Base-by-base conservation (phyloP, 2,888 invertebrate genomes). In the Azorinus chamasolen region DNA sequence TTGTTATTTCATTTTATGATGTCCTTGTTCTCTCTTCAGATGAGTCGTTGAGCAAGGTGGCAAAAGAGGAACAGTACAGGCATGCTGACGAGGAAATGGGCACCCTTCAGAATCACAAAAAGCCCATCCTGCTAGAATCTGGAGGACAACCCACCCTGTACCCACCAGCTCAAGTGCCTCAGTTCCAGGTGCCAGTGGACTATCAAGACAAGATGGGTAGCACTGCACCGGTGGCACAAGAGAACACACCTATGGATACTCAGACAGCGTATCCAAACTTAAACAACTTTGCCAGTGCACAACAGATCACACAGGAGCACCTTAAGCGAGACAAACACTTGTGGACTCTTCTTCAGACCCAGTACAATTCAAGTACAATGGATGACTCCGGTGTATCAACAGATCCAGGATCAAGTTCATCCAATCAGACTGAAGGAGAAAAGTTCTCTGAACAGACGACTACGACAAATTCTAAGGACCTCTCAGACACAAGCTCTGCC, bases 251-350 rank as follows among this genome's bases (percentile, higher is more conserved):
- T 14, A 24, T 50, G 20, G 32, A 32, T 4, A 32, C 32, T 4
- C 32, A 32, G 32, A 32, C 32, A 32, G 10, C 32, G 32, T 32
- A 6, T 10, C 4, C 32, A 4, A 32, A 32, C 32, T 6, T 32
- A 10, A 32, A 32, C 32, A 32, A 32, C 32, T 32, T 32, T 32
- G 32, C 32, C 4, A 32, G 32, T 32, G 75, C 79, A 18, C 79
- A 79, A 57, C 74, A 74, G 50, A 79, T 79, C 22, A 74, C 79
- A n/a, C 74, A 79, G 25, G 79, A 79, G 45, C 79, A 79, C 71
- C 54, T 79, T 45, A 75, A 70, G 48, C 53, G 72, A 46, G 82
- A 84, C 55, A 82, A 82, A 58, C 82, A 84, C 61, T 48, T 84
- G 45, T 75, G 82, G 64, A 82, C 73, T 39, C 73, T 84, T 2